Evolutionary conservation across 2,113 vertebrate species (phyloP).

Genomic region (Paralichthys olivaceus): DNA sequence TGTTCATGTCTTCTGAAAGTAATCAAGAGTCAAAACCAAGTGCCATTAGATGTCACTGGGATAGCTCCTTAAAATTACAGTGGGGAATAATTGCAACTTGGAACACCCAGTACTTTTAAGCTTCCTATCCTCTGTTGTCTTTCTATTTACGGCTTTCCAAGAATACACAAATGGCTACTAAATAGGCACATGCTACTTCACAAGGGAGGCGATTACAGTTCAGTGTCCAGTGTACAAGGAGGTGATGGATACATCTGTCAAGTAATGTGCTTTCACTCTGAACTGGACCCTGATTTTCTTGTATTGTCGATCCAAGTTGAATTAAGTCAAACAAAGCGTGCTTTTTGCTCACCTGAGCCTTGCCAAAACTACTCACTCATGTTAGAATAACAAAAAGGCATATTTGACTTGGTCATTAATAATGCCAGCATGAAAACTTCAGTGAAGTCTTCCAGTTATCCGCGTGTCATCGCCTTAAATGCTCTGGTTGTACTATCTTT

Average conservation of each 20-base stretch:
- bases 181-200: constrained; percentile 31
- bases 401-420: constrained; percentile 35
- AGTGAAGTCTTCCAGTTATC: constrained; percentile 46
- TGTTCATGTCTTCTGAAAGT: constrained; percentile 52
- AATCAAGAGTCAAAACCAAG: constrained; percentile 60
- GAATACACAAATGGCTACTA: constrained; percentile 61
- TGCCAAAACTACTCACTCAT: constrained; percentile 50
- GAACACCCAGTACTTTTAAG: constrained; percentile 41
- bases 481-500: constrained; percentile 44
- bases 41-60: constrained; percentile 56
- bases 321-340: constrained; percentile 47
- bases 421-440: constrained; percentile 51
- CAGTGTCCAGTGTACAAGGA: constrained; percentile 24
- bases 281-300: constrained; percentile 35
- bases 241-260: constrained; percentile 57
- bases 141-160: constrained; percentile 61
- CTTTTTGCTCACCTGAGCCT: background rate
- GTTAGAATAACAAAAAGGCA: constrained; percentile 56
- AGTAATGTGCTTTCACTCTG: constrained; percentile 38
- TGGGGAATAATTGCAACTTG: constrained; percentile 66
- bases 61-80: constrained; percentile 58
- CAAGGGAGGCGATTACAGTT: constrained; percentile 33
- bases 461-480: constrained; percentile 51
- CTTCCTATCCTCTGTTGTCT: constrained; percentile 42
- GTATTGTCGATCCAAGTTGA: constrained; percentile 38